Percentiles rank a stretch among this genome's conserved stretches.
These are phyloP conservation scores for Notothenia rossii DNA, from an alignment of 2,113 vertebrate species.

Conservation along the genomic window DNA sequence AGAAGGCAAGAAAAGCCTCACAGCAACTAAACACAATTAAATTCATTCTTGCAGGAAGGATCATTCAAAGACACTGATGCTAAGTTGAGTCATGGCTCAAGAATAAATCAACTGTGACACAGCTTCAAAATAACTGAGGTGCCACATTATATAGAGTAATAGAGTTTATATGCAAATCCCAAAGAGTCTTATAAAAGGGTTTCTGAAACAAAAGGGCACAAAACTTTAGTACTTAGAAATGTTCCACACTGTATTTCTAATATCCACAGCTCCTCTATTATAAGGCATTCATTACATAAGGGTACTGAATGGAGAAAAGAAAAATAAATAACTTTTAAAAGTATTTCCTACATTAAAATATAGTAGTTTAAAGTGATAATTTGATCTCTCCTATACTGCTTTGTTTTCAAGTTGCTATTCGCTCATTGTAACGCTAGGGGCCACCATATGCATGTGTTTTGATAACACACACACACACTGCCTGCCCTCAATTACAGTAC, in stretches of 20 bases:
- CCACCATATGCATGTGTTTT: constrained; percentile 25
- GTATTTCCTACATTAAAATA: not conserved
- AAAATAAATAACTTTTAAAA: constrained; percentile 13
- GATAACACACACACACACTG: constrained; percentile 23
- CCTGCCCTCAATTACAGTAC: constrained; percentile 3
- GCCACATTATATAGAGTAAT: not conserved
- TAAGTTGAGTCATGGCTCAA: constrained; percentile 40
- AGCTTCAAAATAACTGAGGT: constrained; percentile 33
- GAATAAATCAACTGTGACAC: constrained; percentile 5
- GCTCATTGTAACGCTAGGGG: constrained; percentile 46
- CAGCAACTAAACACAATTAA: constrained; percentile 31
- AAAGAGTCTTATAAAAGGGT: constrained; percentile 30
- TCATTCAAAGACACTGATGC: constrained; percentile 40
- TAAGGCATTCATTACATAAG: constrained; percentile 53
- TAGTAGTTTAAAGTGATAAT: not conserved
- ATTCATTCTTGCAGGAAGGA: constrained; percentile 23
- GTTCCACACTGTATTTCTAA: constrained; percentile 11
- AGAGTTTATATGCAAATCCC: constrained; percentile 16
- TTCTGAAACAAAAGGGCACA: constrained; percentile 13
- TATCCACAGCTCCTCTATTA: constrained; percentile 5
- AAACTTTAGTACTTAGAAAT: constrained; percentile 12
- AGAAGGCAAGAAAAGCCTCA: constrained; percentile 14
- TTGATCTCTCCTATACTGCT: not conserved
- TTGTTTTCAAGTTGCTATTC: constrained; percentile 28
- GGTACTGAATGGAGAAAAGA: not conserved